phyloP scores from a whole-genome alignment of 1,140 invertebrate species.

The Magallana angulata region DNA sequence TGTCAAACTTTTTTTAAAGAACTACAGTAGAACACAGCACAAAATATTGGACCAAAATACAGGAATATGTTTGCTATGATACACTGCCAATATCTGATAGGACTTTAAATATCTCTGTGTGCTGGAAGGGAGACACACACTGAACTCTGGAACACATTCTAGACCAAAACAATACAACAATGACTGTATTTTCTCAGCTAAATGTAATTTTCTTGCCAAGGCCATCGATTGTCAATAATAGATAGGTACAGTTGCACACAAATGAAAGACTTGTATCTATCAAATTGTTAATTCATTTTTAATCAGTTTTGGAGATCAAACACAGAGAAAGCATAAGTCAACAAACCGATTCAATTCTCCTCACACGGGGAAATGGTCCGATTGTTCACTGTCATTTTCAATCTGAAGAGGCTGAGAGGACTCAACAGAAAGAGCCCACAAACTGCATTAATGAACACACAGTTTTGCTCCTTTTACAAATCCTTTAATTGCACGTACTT shows the following conservation, averaged over 20 bases:
- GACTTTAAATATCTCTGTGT: neutral
- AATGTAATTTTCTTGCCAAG: conserved; percentile 6
- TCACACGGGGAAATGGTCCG: neutral
- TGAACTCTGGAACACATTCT: conserved; percentile 4
- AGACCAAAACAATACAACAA: neutral
- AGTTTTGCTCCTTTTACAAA: neutral
- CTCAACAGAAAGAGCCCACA: neutral
- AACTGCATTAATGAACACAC: neutral
- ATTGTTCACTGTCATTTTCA: neutral
- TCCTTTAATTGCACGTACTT: neutral
- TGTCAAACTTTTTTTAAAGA: neutral
- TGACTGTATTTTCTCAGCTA: neutral
- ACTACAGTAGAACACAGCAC: neutral
- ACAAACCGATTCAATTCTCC: neutral
- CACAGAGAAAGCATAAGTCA: neutral
- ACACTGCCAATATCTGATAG: neutral
- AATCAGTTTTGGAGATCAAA: conserved; percentile 26
- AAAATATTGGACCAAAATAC: neutral
- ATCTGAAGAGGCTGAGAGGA: neutral
- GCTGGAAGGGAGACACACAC: neutral
- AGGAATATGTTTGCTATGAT: neutral
- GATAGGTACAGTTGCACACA: neutral
- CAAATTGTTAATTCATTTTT: conserved; percentile 3
- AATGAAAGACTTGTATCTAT: neutral
- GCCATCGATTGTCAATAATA: neutral